Percentiles rank a stretch among this genome's conserved stretches.
Evolutionary conservation across 1,140 invertebrate species (phyloP).

Genomic region (Theocolax elegans): DNA sequence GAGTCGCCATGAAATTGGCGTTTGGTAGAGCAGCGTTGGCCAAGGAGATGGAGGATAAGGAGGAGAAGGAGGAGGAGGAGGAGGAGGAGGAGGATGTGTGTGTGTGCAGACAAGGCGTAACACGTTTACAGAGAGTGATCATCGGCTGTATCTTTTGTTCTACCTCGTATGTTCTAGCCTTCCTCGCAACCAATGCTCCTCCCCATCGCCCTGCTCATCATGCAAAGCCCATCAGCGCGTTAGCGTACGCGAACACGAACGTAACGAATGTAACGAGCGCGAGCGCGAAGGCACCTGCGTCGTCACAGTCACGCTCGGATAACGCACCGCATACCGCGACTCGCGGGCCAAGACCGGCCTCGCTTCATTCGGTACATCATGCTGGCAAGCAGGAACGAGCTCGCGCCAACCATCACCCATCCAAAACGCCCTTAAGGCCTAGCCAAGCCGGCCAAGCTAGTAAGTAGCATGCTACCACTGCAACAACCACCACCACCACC

Average conservation of each 20-base stretch:
- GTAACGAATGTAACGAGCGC: neutral
- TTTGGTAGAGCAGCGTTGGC: too few species aligned
- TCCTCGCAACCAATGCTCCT: constrained; percentile 66
- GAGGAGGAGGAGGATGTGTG: too few species aligned
- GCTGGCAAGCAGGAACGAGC: constrained; percentile 27
- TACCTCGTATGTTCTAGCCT: constrained; percentile 65
- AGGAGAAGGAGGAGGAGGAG: neutral
- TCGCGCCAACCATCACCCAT: constrained; percentile 50
- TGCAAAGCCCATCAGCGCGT: constrained; percentile 26
- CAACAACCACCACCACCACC: constrained; percentile 27
- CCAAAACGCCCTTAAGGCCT: constrained; percentile 58
- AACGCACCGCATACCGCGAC: constrained; percentile 20
- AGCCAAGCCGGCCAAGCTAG: constrained; percentile 63
- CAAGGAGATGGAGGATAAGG: neutral
- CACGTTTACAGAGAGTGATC: too few species aligned
- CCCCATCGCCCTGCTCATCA: constrained; percentile 62
- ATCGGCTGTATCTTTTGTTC: too few species aligned
- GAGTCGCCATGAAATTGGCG: too few species aligned
- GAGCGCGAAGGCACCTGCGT: constrained; percentile 24
- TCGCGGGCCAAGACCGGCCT: neutral
- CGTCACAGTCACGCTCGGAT: too few species aligned
- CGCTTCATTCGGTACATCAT: constrained; percentile 20
- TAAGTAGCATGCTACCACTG: constrained; percentile 64
- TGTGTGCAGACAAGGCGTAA: too few species aligned
- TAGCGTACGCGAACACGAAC: constrained; percentile 22